These are phyloP conservation scores for Mesoclemmys tuberculata DNA, from an alignment of 2,113 vertebrate genomes.

Conservation along the genomic window DNA sequence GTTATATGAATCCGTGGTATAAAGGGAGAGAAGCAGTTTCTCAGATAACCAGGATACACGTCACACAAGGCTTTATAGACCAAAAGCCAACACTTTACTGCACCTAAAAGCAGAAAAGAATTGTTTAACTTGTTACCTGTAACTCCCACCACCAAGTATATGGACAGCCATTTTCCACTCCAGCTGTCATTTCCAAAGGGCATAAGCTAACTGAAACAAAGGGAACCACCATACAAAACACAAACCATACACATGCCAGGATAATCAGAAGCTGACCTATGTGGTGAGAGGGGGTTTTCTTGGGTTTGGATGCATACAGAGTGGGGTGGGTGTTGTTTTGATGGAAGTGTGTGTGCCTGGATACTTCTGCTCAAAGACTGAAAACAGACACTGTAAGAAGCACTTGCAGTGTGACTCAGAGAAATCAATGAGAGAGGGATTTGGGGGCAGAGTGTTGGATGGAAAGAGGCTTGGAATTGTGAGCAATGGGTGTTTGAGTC, in stretches of 20 bases:
- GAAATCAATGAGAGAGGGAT: not conserved
- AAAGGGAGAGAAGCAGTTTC: not conserved
- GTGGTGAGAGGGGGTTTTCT: not conserved
- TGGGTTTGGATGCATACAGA: not conserved
- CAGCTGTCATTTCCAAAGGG: not conserved
- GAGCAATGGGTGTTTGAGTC: accelerated
- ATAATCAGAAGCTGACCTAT: not conserved
- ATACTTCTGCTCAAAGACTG: not conserved
- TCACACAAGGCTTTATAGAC: not conserved
- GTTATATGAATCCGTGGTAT: accelerated
- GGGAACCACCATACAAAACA: not conserved
- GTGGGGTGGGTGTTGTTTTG: not conserved
- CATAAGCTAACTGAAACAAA: not conserved
- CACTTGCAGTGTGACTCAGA: not conserved
- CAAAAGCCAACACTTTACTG: not conserved
- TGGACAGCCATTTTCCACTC: not conserved
- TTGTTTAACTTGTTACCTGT: not conserved
- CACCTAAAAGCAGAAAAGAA: not conserved
- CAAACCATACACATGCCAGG: not conserved
- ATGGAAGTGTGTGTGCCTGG: not conserved
- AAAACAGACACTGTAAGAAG: not conserved
- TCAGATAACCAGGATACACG: not conserved
- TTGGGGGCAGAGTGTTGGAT: not conserved
- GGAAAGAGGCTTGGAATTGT: not conserved
- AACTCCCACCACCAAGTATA: not conserved